Percentiles rank a stretch among this genome's conserved stretches.
Conservation (phyloP, 2,797 vertebrate genomes). For the Serranus cabrilla region DNA sequence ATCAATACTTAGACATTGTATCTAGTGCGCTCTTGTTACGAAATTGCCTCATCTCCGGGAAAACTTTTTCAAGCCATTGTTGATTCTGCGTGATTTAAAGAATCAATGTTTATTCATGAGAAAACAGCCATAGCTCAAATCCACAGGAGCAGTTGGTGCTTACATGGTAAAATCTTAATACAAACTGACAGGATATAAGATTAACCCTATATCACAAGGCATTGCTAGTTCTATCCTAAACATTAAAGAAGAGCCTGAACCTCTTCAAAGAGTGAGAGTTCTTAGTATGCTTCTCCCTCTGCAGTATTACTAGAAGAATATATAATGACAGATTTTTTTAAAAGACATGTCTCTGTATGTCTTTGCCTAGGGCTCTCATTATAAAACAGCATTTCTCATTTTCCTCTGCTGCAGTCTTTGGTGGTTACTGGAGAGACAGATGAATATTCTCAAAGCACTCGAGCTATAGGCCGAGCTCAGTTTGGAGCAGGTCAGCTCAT, state of each 20-base stretch:
- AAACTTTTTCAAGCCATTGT: conserved; percentile 3
- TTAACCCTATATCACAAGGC: conserved; percentile 56
- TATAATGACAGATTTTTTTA: conserved; percentile 81
- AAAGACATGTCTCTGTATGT: conserved; percentile 80
- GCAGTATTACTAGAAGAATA: conserved; percentile 81
- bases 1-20: neutral
- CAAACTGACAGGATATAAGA: conserved; percentile 44
- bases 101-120: conserved; percentile 33
- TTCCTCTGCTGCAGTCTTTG: conserved; percentile 77
- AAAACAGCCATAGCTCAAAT: conserved; percentile 39
- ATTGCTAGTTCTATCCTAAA: conserved; percentile 50
- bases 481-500: conserved; percentile 51
- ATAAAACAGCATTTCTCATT: conserved; percentile 84
- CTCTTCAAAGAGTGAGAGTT: conserved; percentile 68
- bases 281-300: conserved; percentile 77
- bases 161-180: conserved; percentile 39
- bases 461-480: conserved; percentile 36
- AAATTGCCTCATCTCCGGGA: neutral
- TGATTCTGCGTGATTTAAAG: conserved; percentile 17
- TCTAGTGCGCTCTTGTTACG: neutral
- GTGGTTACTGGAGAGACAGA: conserved; percentile 72
- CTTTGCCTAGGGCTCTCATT: conserved; percentile 82
- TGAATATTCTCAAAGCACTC: conserved; percentile 70
- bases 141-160: conserved; percentile 18
- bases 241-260: conserved; percentile 62